Percentiles rank a stretch among this genome's conserved stretches.
Conservation (phyloP, 2,113 vertebrate species). For the Numida meleagris region DNA sequence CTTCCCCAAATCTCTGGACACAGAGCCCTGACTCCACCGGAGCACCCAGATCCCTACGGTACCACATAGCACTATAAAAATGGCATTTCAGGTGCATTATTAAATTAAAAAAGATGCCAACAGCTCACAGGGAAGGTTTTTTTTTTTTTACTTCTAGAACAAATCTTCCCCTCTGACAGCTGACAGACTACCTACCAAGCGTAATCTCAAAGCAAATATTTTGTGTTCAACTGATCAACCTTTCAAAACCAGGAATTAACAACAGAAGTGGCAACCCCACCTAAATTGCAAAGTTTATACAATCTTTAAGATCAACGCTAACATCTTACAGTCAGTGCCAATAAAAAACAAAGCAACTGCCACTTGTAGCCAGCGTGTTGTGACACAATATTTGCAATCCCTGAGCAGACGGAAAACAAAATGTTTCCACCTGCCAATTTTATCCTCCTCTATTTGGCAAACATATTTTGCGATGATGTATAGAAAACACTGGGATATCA, state of each 20-base stretch:
- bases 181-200: background rate
- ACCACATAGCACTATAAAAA: background rate
- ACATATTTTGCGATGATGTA: background rate
- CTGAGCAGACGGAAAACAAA: background rate
- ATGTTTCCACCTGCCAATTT: background rate
- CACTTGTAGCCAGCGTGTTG: background rate
- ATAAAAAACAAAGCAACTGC: background rate
- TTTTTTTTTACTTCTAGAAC: background rate
- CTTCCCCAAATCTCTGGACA: background rate
- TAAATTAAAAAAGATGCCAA: background rate
- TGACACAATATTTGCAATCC: background rate
- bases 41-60: background rate
- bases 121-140: background rate
- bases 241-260: background rate
- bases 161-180: background rate
- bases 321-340: background rate
- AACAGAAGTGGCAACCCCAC: background rate
- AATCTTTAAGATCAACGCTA: background rate
- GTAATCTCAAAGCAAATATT: background rate
- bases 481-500: background rate
- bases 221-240: background rate
- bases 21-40: background rate
- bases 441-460: background rate
- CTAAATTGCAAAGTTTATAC: background rate
- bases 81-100: fast-evolving